Conservation (phyloP, 1,140 invertebrate species). For the Hermetia illucens region DNA sequence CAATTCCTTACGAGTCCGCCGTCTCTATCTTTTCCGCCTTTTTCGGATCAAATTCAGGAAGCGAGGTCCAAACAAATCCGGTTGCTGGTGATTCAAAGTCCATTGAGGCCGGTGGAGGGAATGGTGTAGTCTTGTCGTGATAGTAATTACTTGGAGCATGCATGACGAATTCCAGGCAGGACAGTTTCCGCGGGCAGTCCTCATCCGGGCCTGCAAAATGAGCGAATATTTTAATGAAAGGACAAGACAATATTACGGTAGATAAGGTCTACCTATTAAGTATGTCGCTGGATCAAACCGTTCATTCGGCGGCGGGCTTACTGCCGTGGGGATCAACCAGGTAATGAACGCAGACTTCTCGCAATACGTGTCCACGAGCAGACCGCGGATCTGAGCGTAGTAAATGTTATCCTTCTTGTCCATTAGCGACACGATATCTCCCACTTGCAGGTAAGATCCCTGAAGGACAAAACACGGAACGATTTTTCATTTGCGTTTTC, state of each 20-base stretch:
- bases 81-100: constrained; percentile 29
- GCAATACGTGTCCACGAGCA: constrained; percentile 83
- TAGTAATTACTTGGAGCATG: constrained; percentile 87
- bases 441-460: constrained; percentile 75
- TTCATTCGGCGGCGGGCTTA: constrained; percentile 60
- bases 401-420: constrained; percentile 64
- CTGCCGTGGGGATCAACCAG: constrained; percentile 76
- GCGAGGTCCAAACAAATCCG: constrained; percentile 52
- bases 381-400: constrained; percentile 80
- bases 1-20: too few relatives aligned
- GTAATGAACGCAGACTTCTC: constrained; percentile 89
- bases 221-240: constrained; percentile 4
- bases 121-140: constrained; percentile 59
- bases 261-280: constrained; percentile 51
- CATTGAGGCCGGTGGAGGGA: constrained; percentile 44
- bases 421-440: constrained; percentile 78
- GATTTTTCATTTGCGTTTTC: constrained; percentile 73
- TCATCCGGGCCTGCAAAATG: constrained; percentile 67
- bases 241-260: neutral
- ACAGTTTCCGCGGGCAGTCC: constrained; percentile 72
- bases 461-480: constrained; percentile 22
- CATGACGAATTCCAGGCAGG: constrained; percentile 84
- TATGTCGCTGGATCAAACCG: constrained; percentile 84
- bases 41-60: constrained; percentile 16
- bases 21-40: constrained; percentile 1